Percentiles rank a stretch among this genome's conserved stretches.
phyloP scores from a whole-genome alignment of 2,888 invertebrate species.

The Syrista parreyssii region DNA sequence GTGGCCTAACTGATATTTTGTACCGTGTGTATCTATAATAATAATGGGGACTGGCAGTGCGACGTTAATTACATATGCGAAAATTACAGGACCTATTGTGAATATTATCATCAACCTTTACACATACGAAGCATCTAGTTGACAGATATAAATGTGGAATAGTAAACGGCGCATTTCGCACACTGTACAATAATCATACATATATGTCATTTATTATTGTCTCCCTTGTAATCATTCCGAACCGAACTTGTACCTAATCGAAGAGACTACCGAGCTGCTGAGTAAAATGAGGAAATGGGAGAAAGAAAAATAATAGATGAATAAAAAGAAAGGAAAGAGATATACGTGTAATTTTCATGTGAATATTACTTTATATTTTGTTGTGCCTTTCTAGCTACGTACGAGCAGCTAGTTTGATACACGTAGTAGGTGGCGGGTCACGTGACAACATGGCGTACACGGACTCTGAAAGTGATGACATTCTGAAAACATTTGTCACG shows the following conservation, averaged over 20 bases:
- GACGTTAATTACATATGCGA: neutral
- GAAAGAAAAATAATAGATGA: constrained; percentile 3
- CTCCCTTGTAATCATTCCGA: constrained; percentile 8
- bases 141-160: neutral
- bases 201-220: constrained; percentile 44
- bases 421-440: too few species aligned
- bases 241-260: constrained; percentile 8
- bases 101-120: constrained; percentile 32
- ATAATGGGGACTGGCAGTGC: neutral
- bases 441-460: too few species aligned
- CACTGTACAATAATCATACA: constrained; percentile 53
- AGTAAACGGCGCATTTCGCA: constrained; percentile 32
- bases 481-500: too few species aligned
- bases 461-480: too few species aligned
- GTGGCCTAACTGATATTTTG: neutral
- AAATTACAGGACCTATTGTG: constrained; percentile 31
- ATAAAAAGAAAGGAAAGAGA: constrained; percentile 30
- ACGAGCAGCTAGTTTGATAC: too few species aligned
- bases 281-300: neutral
- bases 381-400: neutral
- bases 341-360: neutral
- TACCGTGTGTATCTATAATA: neutral
- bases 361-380: constrained; percentile 16
- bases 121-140: constrained; percentile 3
- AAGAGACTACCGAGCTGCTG: neutral